Evolutionary conservation across 2,888 invertebrate species (phyloP).

Genomic region (Oxycera nigricornis): DNA sequence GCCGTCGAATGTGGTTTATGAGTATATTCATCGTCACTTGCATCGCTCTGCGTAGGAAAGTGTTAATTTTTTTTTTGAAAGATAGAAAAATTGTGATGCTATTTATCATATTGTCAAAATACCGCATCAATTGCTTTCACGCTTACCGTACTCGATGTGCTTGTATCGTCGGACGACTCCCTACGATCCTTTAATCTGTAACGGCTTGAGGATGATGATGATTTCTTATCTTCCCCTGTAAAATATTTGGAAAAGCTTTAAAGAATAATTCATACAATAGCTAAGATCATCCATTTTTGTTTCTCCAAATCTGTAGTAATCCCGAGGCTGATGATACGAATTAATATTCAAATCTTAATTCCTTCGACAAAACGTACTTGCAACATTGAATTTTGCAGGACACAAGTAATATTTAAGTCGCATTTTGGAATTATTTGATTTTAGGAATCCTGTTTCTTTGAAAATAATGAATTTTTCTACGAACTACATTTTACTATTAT

Average conservation of each 20-base stretch:
- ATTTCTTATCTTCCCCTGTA: background rate
- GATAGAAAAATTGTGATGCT: background rate
- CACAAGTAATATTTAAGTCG: no score
- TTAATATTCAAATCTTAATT: no score
- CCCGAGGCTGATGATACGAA: no score
- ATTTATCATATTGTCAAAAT: background rate
- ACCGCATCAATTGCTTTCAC: background rate
- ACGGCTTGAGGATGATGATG: background rate
- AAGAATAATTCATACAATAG: no score
- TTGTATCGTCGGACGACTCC: background rate
- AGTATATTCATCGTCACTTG: background rate
- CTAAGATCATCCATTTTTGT: no score
- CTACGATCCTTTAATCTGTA: background rate
- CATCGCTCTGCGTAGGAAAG: background rate
- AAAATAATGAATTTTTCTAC: no score
- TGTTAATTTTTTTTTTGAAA: background rate
- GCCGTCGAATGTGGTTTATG: background rate
- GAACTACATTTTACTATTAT: no score
- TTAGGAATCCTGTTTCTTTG: no score
- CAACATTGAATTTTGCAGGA: no score
- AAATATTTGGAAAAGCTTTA: background rate
- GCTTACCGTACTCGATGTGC: background rate
- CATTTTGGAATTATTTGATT: no score
- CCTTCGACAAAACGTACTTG: no score
- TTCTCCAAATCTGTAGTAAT: no score